Evolutionary conservation across 2,888 invertebrate species (phyloP).

Genomic region (Druceiella hillmani): DNA sequence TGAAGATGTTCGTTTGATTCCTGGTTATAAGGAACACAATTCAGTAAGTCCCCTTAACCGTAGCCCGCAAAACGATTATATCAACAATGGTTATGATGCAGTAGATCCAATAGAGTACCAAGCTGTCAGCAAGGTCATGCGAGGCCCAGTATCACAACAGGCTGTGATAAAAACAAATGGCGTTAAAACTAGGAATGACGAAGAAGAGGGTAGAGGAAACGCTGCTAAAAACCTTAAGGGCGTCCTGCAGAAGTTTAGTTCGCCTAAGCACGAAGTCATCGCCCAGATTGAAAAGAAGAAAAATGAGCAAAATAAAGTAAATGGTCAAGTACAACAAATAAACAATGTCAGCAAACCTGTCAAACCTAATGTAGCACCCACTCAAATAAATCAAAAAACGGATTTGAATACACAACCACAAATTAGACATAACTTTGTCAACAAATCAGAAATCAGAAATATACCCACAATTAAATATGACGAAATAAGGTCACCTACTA

Average conservation of each 20-base stretch:
- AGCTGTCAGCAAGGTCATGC: constrained; percentile 68
- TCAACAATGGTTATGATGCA: no score
- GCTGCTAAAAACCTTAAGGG: constrained; percentile 49
- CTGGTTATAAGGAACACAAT: no score
- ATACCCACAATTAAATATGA: constrained; percentile 25
- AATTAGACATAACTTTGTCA: no score
- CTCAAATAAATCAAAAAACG: no score
- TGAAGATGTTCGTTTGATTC: no score
- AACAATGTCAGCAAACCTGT: constrained; percentile 13
- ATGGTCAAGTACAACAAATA: constrained; percentile 10
- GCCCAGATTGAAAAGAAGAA: constrained; percentile 32
- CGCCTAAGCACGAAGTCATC: constrained; percentile 33
- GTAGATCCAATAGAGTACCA: constrained; percentile 53
- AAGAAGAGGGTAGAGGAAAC: constrained; percentile 41
- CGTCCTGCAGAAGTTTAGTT: constrained; percentile 50
- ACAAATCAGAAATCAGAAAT: constrained; percentile 6
- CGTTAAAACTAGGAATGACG: constrained; percentile 51
- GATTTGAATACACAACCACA: no score
- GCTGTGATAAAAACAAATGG: constrained; percentile 59
- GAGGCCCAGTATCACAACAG: constrained; percentile 65
- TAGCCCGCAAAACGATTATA: not conserved
- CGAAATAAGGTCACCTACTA: not conserved
- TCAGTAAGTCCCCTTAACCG: constrained; percentile 11
- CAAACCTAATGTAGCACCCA: no score
- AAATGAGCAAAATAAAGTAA: constrained; percentile 31